Base-by-base conservation (phyloP, 1,140 invertebrate species). In the Lerema accius region DNA sequence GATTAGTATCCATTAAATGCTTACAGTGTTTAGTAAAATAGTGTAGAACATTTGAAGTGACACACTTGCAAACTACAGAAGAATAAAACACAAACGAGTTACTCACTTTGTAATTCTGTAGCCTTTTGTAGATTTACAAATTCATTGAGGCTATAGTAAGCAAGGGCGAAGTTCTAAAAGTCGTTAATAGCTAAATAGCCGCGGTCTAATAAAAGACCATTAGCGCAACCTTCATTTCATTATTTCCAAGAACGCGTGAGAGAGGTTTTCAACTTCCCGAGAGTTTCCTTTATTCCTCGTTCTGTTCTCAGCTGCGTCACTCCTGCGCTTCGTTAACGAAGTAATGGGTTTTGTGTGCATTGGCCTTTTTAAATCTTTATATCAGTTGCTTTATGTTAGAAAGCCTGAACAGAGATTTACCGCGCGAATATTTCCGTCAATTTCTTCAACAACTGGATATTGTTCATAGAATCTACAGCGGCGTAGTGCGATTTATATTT, bases 321-420 rank as follows among this genome's bases (percentile, higher is more conserved):
- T 76, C 65, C 63, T 59, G 42, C 55, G 66, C 67, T 82, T 78
- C 73, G 78, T 82, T 80, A 80, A 64, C 72, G 66, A 80, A 76
- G 73, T 82, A 80, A 82, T 80, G 77, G 77, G 73, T 69, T 72
- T 70, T 78, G 78, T 82, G 75, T 82, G 77, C 73, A 76, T 56
- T 37, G 60, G 68, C 6, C 6, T 32, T 32, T 32, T 32, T 32
- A 32, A 23, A 23, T 23, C 23, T 23, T 23, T 23, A 23, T 23
- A n/a, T n/a, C n/a, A n/a, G n/a, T n/a, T n/a, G n/a, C n/a, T n/a
- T n/a, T n/a, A n/a, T n/a, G n/a, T n/a, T n/a, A n/a, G n/a, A n/a
- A n/a, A n/a, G n/a, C n/a, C n/a, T n/a, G n/a, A n/a, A n/a, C n/a
- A n/a, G n/a, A n/a, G n/a, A n/a, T n/a, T n/a, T n/a, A n/a, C n/a